Conservation (phyloP, 2,888 invertebrate species). For the Hypselothyrea guttata region DNA sequence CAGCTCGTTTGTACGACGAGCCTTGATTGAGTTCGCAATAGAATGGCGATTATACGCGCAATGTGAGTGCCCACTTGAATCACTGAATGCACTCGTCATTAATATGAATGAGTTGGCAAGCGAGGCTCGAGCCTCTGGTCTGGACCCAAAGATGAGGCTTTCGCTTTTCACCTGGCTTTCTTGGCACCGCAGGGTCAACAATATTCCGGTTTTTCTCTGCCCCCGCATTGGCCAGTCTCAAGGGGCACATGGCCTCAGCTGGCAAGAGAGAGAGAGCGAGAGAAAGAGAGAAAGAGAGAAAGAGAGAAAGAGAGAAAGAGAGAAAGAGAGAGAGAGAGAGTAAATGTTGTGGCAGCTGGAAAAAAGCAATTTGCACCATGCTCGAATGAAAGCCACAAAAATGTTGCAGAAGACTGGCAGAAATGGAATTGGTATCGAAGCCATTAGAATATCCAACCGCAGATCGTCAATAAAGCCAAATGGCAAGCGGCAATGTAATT, state of each 20-base stretch:
- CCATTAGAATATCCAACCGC: constrained; percentile 66
- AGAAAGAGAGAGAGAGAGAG: too few species aligned
- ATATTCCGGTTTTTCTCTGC: constrained; percentile 7
- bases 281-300: too few species aligned
- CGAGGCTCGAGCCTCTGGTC: neutral
- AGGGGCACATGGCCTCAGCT: too few species aligned
- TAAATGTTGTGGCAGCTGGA: constrained; percentile 32
- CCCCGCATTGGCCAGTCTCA: constrained; percentile 26
- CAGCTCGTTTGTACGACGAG: constrained; percentile 10
- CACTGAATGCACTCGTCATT: constrained; percentile 43
- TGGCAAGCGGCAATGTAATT: constrained; percentile 50
- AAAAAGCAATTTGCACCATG: constrained; percentile 61
- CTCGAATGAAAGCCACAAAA: constrained; percentile 61
- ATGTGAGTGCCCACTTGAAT: constrained; percentile 41
- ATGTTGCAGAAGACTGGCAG: constrained; percentile 20
- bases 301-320: constrained; percentile 10
- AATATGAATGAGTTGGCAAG: constrained; percentile 50
- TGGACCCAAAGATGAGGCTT: constrained; percentile 16
- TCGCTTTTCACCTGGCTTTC: constrained; percentile 36
- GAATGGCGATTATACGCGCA: constrained; percentile 33
- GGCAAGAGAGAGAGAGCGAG: too few species aligned
- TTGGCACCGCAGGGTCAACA: constrained; percentile 20
- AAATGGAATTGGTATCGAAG: constrained; percentile 33
- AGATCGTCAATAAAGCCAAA: constrained; percentile 33
- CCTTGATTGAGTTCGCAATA: constrained; percentile 26